Base-by-base conservation (phyloP, 2,888 invertebrate genomes). In the Amphipoea lucens region DNA sequence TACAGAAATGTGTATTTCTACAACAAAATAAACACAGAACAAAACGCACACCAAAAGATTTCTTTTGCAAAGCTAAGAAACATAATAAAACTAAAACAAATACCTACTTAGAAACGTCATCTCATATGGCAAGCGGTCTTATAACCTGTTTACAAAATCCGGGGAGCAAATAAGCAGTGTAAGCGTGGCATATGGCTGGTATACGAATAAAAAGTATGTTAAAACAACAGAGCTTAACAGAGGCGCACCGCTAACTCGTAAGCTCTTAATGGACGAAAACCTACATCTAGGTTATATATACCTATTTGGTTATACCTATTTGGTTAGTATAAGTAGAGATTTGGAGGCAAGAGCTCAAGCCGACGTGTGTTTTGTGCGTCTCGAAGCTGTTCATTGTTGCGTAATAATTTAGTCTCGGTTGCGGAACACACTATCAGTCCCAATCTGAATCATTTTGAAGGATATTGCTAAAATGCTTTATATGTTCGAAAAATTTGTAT, bases 201-300 rank as follows among this genome's bases (percentile, higher is more conserved):
- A 23, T 60, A 73, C 60, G 66, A 74, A 78, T 40, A 79, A 83
- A 85, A 79, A 85, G 14, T 51, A 72, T 79, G 60, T 62, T 76
- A 63, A 69, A 66, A 82, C 67, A 74, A 78, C 77, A 85, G 11
- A 74, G 77, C 67, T 82, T 71, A 63, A 40, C 23, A 42, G 23
- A 17, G 57, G 57, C 65, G 20, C 57, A 66, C 62, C 42, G 62
- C 75, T 62, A 79, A 66, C 72, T 79, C 57, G 66, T 76, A 85
- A 85, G 75, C 79, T 76, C 60, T 82, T 82, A 82, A 85, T 85
- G 86, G 76, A 82, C 54, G 40, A 42, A 71, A 76, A 76, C 74
- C n/a, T 68, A 72, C 14, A 40, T 48, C 40, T 54, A 20, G 54
- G 48, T 74, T 51, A 48, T 69, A 69, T 60, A 29, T 29, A 29